Percentiles rank a stretch among this genome's conserved stretches.
Conservation (phyloP, 2,888 invertebrate genomes). For the Charanyca ferruginea region DNA sequence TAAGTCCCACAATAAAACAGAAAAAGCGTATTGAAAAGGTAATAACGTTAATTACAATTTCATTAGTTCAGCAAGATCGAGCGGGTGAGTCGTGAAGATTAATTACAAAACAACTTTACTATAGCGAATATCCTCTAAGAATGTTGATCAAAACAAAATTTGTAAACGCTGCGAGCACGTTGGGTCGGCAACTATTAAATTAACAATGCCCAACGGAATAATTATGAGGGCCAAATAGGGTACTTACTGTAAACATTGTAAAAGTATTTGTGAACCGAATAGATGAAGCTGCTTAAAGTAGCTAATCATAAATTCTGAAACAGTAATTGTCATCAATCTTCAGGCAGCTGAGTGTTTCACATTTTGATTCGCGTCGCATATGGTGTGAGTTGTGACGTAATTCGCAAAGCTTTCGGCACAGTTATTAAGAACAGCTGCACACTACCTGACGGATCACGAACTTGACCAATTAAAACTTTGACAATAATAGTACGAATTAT, state of each 20-base stretch:
- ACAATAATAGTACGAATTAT: conserved; percentile 55
- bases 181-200: conserved; percentile 65
- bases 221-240: conserved; percentile 61
- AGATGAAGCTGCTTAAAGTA: conserved; percentile 28
- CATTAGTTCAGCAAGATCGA: conserved; percentile 49
- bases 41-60: conserved; percentile 52
- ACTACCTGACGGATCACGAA: conserved; percentile 56
- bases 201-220: conserved; percentile 64
- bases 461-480: conserved; percentile 64
- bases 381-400: conserved; percentile 54
- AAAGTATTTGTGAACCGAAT: conserved; percentile 44
- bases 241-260: conserved; percentile 54
- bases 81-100: conserved; percentile 61
- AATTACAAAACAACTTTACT: conserved; percentile 67
- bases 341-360: conserved; percentile 50
- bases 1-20: conserved; percentile 21
- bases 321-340: conserved; percentile 57
- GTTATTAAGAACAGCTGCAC: conserved; percentile 60
- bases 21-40: conserved; percentile 45
- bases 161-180: conserved; percentile 56
- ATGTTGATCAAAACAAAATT: conserved; percentile 69
- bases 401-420: conserved; percentile 51
- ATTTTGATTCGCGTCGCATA: conserved; percentile 53
- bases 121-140: conserved; percentile 55
- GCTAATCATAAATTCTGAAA: conserved; percentile 46